Conservation (phyloP, 2,888 invertebrate genomes). For the Muschampia plurimacula region DNA sequence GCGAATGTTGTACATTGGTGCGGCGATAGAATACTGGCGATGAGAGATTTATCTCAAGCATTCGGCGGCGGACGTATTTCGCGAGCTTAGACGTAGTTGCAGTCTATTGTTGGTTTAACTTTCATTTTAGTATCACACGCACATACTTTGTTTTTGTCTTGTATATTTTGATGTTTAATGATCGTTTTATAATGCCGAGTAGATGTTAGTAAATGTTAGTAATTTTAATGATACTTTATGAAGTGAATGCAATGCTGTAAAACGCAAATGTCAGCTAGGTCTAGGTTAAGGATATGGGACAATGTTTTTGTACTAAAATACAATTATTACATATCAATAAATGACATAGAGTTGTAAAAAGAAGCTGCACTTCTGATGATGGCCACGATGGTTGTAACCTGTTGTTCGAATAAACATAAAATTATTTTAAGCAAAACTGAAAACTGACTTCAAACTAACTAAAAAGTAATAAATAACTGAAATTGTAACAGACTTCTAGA, state of each 20-base stretch:
- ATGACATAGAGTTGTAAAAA: too few relatives aligned
- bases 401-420: too few relatives aligned
- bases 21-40: slow-evolving; percentile 52
- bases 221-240: not conserved
- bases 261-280: not conserved
- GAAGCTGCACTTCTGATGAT: too few relatives aligned
- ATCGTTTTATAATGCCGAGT: not conserved
- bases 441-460: too few relatives aligned
- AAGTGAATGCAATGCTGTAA: not conserved
- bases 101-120: slow-evolving; percentile 46
- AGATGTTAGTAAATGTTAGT: not conserved
- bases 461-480: too few relatives aligned
- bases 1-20: slow-evolving; percentile 53
- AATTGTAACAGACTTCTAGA: too few relatives aligned
- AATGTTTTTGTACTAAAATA: not conserved
- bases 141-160: not conserved
- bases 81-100: slow-evolving; percentile 57
- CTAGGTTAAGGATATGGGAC: not conserved
- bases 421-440: too few relatives aligned
- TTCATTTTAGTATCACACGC: slow-evolving; percentile 8
- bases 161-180: not conserved
- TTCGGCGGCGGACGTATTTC: slow-evolving; percentile 48
- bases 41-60: slow-evolving; percentile 72
- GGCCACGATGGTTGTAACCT: too few relatives aligned
- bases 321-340: too few relatives aligned